Evolutionary conservation across 2,797 vertebrate species (phyloP), one percentile per base, ranked within the genome.

Genomic region (Nannoperca obscura): DNA sequence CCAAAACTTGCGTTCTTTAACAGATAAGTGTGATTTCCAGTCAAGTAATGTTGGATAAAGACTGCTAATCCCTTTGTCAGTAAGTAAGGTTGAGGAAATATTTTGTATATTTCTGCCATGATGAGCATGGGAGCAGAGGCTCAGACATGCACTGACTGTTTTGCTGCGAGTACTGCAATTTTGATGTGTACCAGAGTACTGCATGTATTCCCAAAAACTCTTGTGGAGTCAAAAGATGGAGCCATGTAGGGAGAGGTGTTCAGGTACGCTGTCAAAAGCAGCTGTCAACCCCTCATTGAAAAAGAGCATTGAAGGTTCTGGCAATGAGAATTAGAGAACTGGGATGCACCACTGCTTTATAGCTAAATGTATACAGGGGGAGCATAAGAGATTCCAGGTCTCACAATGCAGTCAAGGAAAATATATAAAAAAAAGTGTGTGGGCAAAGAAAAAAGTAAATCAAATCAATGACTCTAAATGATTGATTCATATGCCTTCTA

Each of bases 241-340:
- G 50, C 65, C 62, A 15, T 4, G 42, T 1, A 30, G 47, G 63
- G 71, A 77, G 73, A 10, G 6, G 63, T 40, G 32, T 46, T 86
- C 85, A 88, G 83, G 88, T 89, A 82, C 66, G 73, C 82, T 71
- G 82, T 89, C 75, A 85, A 84, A 88, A 70, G 78, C 70, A 50
- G 53, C 67, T 71, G 69, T 91, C 84, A 74, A 13, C 78, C 13
- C 70, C 71, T 86, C 59, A 77, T 81, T 84, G 81, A 82, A 50
- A 61, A 69, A 74, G 67, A 68, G 50, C 71, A 55, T 11, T 47
- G 42, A 81, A 49, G 27, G 67, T 73, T 64, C 46, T 78, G 71
- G 50, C 66, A 82, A 74, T 79, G 54, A 71, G 71, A 84, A 71
- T 58, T 65, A 53, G 49, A 80, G 66, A 84, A 77, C 67, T 88